These are phyloP conservation scores for Myrmophylax atrothorax DNA, from an alignment of 2,113 vertebrate species.

Conservation along the genomic window DNA sequence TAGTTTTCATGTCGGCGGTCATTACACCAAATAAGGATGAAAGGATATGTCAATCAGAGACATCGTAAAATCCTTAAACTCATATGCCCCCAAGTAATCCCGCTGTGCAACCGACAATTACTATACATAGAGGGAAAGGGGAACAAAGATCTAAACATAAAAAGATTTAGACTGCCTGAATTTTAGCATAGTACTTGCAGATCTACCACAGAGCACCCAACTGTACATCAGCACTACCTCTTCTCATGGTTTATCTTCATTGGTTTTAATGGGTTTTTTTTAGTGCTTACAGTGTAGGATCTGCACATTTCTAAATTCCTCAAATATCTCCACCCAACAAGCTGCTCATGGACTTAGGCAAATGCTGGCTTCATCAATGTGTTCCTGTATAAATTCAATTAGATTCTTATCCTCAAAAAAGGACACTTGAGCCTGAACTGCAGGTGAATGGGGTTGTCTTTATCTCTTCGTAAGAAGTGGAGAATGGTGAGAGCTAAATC, in stretches of 20 bases:
- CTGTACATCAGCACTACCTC: neutral
- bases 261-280: neutral
- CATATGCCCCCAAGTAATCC: neutral
- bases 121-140: neutral
- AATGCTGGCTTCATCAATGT: neutral
- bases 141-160: neutral
- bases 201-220: neutral
- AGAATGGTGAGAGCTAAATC: neutral
- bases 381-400: neutral
- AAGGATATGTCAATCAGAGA: neutral
- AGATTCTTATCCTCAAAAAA: neutral
- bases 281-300: neutral
- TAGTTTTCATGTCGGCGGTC: neutral
- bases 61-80: neutral
- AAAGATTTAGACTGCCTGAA: neutral
- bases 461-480: neutral
- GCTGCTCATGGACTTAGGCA: neutral
- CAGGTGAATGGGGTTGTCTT: neutral
- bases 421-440: neutral
- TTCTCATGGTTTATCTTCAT: neutral
- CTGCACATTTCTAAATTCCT: neutral
- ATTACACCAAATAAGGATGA: constrained; percentile 19
- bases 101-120: neutral
- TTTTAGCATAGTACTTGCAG: neutral
- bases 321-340: neutral